Evolutionary conservation across 1,140 invertebrate species (phyloP), one percentile per base, ranked within the genome.

Genomic region (Coenobita brevimanus): DNA sequence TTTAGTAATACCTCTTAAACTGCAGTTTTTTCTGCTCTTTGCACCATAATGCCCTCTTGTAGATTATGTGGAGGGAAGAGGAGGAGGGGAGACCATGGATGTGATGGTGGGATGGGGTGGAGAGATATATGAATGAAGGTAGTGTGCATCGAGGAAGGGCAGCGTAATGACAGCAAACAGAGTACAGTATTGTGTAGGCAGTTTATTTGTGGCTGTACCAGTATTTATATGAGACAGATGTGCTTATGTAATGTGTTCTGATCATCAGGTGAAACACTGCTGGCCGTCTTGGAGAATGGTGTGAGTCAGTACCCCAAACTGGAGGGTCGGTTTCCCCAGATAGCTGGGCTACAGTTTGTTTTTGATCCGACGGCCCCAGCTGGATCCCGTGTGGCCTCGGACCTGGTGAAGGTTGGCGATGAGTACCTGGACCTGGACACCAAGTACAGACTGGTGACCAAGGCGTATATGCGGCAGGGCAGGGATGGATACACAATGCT

Each of bases 401-500:
- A 90, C 43, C 94, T 96, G 6, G 95, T 98, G 0, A 95, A 96
- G 91, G 94, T 98, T 46, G 97, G 97, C 0, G 97, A 97, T 91
- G 96, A 97, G 92, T 97, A 96, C 92, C 91, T 98, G 0, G 94
- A 95, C 67, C 91, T 94, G 15, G 94, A 96, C 41, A 95, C 96
- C 92, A 93, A 92, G 54, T 98, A 98, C 92, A 93, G 95, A 46
- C 91, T 98, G 36, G 96, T 95, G 30, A 96, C 97, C 3, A 98
- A 98, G 92, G 95, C 94, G 91, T 98, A 97, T 92, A 93, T 96
- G 84, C 93, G 94, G 88, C 93, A 93, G 54, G 97, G 97, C 1
- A 96, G 96, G 92, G 97, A 98, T 93, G 97, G 97, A 1, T 98
- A 96, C 92, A 95, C 94, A 64, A 95, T 96, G 93, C 94, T 98